Conservation (phyloP, 2,888 invertebrate genomes). For the Lordiphosa fenestrarum region DNA sequence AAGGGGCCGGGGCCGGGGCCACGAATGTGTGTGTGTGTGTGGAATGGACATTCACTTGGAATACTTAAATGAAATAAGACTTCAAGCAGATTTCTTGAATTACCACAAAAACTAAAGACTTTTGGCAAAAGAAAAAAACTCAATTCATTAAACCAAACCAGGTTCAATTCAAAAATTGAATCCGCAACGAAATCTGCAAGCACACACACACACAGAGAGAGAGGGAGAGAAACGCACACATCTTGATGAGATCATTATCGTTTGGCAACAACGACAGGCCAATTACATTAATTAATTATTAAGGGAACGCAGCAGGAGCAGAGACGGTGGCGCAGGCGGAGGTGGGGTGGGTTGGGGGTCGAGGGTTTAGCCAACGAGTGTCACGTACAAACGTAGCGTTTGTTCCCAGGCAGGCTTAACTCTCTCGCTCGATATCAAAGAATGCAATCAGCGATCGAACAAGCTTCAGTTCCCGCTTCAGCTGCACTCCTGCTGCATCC, state of each 20-base stretch:
- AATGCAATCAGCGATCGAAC: conserved; percentile 67
- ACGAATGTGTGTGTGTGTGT: conserved; percentile 22
- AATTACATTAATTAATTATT: conserved; percentile 81
- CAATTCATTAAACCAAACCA: not conserved
- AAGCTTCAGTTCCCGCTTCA: conserved; percentile 39
- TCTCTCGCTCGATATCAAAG: conserved; percentile 52
- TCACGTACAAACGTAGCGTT: conserved; percentile 63
- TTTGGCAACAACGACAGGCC: conserved; percentile 78
- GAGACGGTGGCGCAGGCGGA: too few relatives aligned
- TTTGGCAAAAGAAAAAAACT: too few relatives aligned
- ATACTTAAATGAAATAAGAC: too few relatives aligned
- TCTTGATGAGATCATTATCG: conserved; percentile 78
- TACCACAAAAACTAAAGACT: too few relatives aligned
- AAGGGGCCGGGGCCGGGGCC: conserved; percentile 13
- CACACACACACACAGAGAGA: conserved; percentile 44
- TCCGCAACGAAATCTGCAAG: conserved; percentile 67
- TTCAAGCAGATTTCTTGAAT: too few relatives aligned
- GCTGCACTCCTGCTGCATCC: conserved; percentile 14
- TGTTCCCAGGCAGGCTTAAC: conserved; percentile 51
- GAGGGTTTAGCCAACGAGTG: conserved; percentile 50
- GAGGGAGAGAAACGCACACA: conserved; percentile 43
- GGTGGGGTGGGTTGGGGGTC: too few relatives aligned
- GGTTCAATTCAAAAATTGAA: conserved; percentile 52
- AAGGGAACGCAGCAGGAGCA: conserved; percentile 58
- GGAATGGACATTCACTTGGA: conserved; percentile 42